phyloP scores from a whole-genome alignment of 1,140 invertebrate species.

The Anoplolepis gracilipes region DNA sequence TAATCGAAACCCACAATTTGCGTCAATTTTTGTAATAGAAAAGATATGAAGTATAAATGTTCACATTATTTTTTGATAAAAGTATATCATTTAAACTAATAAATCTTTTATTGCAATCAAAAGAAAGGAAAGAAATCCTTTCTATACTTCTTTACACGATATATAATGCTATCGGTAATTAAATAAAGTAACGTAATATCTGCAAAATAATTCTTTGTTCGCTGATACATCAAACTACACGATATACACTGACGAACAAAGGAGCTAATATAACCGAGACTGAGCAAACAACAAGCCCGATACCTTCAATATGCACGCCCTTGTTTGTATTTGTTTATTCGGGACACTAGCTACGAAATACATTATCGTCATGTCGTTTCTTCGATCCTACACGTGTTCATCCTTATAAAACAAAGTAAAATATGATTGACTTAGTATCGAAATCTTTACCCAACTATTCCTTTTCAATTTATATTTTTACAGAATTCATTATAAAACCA shows the following conservation, averaged over 20 bases:
- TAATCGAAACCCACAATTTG: neutral
- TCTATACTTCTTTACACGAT: neutral
- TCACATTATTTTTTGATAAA: conserved; percentile 4
- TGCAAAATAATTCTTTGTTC: conserved; percentile 18
- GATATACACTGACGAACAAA: conserved; percentile 44
- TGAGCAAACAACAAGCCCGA: conserved; percentile 60
- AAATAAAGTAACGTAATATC: conserved; percentile 27
- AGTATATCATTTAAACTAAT: neutral
- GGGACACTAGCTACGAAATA: conserved; percentile 29
- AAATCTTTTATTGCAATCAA: neutral
- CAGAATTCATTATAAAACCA: neutral
- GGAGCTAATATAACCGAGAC: conserved; percentile 64
- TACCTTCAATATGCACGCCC: conserved; percentile 65
- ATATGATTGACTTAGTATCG: neutral
- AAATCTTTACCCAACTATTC: neutral
- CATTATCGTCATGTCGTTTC: conserved; percentile 52
- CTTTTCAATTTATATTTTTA: neutral
- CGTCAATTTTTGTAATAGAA: neutral
- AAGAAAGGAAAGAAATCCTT: neutral
- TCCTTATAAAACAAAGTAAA: neutral
- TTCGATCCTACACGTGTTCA: conserved; percentile 33
- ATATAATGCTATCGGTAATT: neutral
- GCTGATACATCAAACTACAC: neutral
- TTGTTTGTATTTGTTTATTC: conserved; percentile 70
- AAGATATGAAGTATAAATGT: neutral